Percentiles rank a stretch among this genome's conserved stretches.
phyloP scores from a whole-genome alignment of 2,888 invertebrate species.

The Chironomus tentans region DNA sequence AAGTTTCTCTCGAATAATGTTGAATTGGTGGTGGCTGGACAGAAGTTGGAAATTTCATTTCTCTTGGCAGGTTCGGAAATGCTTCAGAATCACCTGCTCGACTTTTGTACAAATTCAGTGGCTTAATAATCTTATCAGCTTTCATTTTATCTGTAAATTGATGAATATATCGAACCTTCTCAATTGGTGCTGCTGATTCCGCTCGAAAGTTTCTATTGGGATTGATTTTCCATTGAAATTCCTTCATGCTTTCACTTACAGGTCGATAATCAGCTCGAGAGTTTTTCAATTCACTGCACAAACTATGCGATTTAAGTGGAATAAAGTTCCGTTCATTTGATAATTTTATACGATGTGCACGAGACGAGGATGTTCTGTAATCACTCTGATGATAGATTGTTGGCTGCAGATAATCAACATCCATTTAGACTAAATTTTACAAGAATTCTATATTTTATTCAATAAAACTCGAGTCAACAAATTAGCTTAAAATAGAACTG shows the following conservation, averaged over 20 bases:
- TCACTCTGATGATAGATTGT: conserved; percentile 32
- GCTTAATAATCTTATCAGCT: background rate
- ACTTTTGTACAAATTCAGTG: background rate
- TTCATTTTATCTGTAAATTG: conserved; percentile 15
- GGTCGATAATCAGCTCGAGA: background rate
- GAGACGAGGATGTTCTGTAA: conserved; percentile 37
- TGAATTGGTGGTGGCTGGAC: background rate
- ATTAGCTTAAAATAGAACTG: background rate
- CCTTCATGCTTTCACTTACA: background rate
- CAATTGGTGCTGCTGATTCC: background rate
- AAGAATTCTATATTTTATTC: background rate
- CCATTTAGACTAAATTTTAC: background rate
- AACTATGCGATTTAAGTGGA: background rate
- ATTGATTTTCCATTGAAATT: conserved; percentile 17
- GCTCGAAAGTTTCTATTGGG: background rate
- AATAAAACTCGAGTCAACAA: background rate
- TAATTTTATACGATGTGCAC: conserved; percentile 34
- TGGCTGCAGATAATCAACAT: conserved; percentile 36
- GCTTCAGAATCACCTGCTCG: background rate
- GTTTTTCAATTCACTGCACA: background rate
- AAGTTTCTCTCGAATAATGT: background rate
- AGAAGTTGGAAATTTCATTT: background rate
- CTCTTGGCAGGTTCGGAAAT: background rate
- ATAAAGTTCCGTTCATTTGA: conserved; percentile 31
- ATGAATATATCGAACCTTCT: conserved; percentile 2